Percentiles rank a stretch among this genome's conserved stretches.
These are phyloP conservation scores for Catagonus wagneri DNA, from an alignment of 2,113 vertebrate genomes.

Conservation along the genomic window DNA sequence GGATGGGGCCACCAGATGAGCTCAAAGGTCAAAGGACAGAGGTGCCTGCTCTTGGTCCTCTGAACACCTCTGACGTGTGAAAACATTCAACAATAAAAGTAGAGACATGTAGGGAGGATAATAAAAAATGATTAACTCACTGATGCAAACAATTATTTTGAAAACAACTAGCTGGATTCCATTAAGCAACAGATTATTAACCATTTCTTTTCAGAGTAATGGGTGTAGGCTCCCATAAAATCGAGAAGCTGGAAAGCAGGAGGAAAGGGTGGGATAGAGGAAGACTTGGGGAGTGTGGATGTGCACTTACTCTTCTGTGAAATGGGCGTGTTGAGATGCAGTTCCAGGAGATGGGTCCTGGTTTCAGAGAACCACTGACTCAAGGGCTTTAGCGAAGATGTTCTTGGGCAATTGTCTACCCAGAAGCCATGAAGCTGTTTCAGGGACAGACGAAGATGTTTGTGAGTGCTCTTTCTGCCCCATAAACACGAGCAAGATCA, in stretches of 20 bases:
- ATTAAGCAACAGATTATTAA: conserved; percentile 16
- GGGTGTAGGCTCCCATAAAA: not conserved
- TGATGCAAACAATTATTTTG: not conserved
- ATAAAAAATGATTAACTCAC: not conserved
- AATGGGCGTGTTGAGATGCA: not conserved
- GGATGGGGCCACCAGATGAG: not conserved
- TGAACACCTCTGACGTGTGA: not conserved
- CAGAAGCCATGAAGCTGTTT: not conserved
- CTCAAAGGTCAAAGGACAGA: not conserved
- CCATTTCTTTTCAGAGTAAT: not conserved
- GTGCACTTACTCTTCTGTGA: not conserved
- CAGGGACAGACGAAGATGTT: not conserved
- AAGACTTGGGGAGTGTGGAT: not conserved
- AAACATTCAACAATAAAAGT: not conserved
- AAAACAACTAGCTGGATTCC: conserved; percentile 21
- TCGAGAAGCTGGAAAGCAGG: not conserved
- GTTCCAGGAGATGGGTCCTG: not conserved
- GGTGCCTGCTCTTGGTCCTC: not conserved
- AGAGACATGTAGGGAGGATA: not conserved
- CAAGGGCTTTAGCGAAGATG: not conserved
- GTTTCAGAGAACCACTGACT: not conserved
- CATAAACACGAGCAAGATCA: not conserved
- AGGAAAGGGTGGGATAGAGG: too few species aligned
- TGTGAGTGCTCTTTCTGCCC: not conserved
- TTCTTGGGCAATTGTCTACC: not conserved